These are phyloP conservation scores for Antrozous pallidus DNA, from an alignment of 2,797 vertebrate genomes.

Conservation along the genomic window DNA sequence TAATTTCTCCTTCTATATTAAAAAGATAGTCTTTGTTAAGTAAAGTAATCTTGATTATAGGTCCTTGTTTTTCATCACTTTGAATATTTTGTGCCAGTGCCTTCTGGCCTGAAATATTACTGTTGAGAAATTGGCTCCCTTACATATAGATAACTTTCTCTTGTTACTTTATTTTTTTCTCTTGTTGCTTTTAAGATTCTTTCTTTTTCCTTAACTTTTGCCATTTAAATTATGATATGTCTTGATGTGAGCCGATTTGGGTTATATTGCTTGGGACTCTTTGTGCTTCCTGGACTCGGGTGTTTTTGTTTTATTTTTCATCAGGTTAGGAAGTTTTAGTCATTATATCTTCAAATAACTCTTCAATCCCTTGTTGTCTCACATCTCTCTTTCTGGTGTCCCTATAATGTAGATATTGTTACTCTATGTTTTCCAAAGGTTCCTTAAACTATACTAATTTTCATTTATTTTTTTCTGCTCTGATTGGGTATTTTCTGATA, in stretches of 20 bases:
- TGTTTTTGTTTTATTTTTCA: not conserved
- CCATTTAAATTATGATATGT: not conserved
- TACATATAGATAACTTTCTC: not conserved
- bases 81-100: not conserved
- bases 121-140: not conserved
- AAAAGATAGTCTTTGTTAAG: not conserved
- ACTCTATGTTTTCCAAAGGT: not conserved
- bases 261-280: not conserved
- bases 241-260: not conserved
- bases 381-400: not conserved
- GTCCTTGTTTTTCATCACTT: not conserved
- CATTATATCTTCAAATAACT: not conserved
- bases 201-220: not conserved
- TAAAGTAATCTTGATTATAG: not conserved
- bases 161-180: not conserved
- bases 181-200: not conserved
- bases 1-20: not conserved
- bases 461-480: not conserved
- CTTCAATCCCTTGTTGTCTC: not conserved
- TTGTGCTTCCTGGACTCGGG: not conserved
- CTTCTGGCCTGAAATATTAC: not conserved
- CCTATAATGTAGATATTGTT: not conserved
- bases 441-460: not conserved
- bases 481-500: not conserved
- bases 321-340: not conserved